Evolutionary conservation across 1,140 invertebrate genomes (phyloP).

Genomic region (Zaprionus ornatus): DNA sequence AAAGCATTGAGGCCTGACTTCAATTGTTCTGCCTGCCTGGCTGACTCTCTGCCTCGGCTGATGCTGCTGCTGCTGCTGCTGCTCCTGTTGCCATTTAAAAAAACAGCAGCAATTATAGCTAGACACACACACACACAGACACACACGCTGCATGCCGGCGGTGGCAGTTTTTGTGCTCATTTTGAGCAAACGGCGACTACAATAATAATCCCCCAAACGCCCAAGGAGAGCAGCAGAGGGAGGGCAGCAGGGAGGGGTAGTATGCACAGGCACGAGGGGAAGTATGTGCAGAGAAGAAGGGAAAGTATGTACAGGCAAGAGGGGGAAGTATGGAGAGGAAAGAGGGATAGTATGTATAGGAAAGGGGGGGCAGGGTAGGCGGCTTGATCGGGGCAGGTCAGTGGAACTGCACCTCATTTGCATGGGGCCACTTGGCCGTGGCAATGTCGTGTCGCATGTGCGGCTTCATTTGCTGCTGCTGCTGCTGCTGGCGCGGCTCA

Average conservation of each 20-base stretch:
- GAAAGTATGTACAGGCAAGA: not conserved
- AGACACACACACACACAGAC: conserved; percentile 38
- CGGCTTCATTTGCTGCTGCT: conserved; percentile 19
- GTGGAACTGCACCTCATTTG: conserved; percentile 66
- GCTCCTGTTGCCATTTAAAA: conserved; percentile 51
- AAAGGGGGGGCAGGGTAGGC: not conserved
- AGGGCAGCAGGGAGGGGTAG: not conserved
- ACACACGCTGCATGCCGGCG: conserved; percentile 18
- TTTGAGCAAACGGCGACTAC: conserved; percentile 56
- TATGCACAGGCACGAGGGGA: not conserved
- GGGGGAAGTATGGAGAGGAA: not conserved
- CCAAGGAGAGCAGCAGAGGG: conserved; percentile 14
- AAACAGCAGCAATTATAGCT: conserved; percentile 73
- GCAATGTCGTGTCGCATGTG: conserved; percentile 39
- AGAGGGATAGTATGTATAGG: not conserved
- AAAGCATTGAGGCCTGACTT: conserved; percentile 73
- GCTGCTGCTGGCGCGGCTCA: not conserved
- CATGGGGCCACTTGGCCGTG: conserved; percentile 40
- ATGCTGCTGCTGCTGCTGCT: conserved; percentile 21
- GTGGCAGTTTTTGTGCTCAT: conserved; percentile 53
- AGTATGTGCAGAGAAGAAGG: not conserved
- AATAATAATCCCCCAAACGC: conserved; percentile 66
- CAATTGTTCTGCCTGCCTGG: conserved; percentile 63
- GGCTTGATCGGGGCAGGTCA: conserved; percentile 5
- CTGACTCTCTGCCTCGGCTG: conserved; percentile 9